These are phyloP conservation scores for Euglossa dilemma DNA, from an alignment of 1,140 invertebrate genomes.

Conservation along the genomic window DNA sequence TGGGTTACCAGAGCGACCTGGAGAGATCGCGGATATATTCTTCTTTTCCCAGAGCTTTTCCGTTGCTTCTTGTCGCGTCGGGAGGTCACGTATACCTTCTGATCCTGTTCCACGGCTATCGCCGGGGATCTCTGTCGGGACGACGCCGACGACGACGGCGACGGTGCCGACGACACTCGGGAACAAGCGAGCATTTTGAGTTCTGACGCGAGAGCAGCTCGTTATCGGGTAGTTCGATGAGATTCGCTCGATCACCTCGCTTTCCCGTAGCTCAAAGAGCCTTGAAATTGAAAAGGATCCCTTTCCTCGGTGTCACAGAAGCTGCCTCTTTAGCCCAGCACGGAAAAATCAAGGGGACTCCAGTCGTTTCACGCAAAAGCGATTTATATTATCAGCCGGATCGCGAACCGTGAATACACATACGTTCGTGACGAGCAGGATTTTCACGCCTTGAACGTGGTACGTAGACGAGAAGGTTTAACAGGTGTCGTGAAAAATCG, in stretches of 20 bases:
- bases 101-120: constrained; percentile 24
- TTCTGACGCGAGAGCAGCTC: constrained; percentile 29
- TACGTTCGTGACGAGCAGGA: too few relatives aligned
- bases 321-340: neutral
- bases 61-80: neutral
- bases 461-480: too few relatives aligned
- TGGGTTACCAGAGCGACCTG: constrained; percentile 22
- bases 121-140: constrained; percentile 7
- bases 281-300: constrained; percentile 38
- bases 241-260: constrained; percentile 29
- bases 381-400: neutral
- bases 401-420: neutral
- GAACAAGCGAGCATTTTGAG: constrained; percentile 31
- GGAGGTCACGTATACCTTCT: constrained; percentile 26
- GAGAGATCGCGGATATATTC: constrained; percentile 23
- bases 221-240: constrained; percentile 41
- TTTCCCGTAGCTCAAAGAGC: constrained; percentile 35
- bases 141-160: neutral
- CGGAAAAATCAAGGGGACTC: neutral
- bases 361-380: neutral
- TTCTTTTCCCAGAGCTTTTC: neutral
- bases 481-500: too few relatives aligned
- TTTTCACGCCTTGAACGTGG: too few relatives aligned
- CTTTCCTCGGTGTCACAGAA: neutral
- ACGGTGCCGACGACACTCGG: neutral